These are phyloP conservation scores for Anas georgica DNA, from an alignment of 2,797 vertebrate species.

Conservation along the genomic window DNA sequence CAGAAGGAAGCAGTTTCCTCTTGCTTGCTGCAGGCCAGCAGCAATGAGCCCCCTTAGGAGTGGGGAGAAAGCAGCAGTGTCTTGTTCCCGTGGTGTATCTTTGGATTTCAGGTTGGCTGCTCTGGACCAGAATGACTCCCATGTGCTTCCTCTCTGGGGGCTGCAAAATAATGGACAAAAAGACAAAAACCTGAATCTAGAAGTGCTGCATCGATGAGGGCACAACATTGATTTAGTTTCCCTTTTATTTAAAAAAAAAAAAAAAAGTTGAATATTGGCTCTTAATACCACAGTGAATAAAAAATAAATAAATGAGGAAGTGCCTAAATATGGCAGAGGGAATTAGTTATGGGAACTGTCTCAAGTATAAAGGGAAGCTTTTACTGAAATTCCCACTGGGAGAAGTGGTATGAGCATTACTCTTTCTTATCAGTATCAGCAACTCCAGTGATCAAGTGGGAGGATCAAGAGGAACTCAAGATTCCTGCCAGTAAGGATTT, in stretches of 20 bases:
- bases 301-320: background rate
- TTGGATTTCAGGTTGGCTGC: background rate
- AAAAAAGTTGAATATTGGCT: background rate
- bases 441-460: background rate
- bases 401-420: conserved; percentile 3
- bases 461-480: background rate
- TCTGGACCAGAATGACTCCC: background rate
- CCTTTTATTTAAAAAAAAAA: background rate
- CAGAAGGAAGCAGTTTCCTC: background rate
- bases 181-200: background rate
- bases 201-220: background rate
- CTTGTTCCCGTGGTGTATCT: background rate
- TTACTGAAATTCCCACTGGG: background rate
- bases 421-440: background rate
- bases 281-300: background rate
- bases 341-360: background rate
- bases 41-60: background rate
- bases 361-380: background rate
- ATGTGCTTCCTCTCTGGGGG: background rate
- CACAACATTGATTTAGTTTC: background rate
- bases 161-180: background rate
- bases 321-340: background rate
- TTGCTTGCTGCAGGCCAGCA: background rate
- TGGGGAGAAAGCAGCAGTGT: background rate
- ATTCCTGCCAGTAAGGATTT: background rate